A percentile compares a stretch with the other conserved stretches of the same genome.
Evolutionary conservation across 2,113 vertebrate species (phyloP).

Genomic region (Lepus timidus): DNA sequence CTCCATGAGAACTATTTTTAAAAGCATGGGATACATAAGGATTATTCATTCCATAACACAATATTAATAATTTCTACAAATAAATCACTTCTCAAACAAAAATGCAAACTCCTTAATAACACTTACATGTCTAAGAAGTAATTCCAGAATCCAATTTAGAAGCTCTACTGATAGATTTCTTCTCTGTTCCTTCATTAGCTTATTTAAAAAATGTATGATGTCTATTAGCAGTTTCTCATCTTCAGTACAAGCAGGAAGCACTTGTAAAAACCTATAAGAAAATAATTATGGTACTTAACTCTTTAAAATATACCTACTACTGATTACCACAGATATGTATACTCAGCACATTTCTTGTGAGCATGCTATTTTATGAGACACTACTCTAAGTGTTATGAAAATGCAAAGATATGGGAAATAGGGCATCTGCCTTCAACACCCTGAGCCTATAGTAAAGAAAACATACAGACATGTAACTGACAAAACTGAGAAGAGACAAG

Average conservation of each 20-base stretch:
- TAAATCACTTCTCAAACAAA: constrained; percentile 57
- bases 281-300: background rate
- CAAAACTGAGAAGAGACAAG: background rate
- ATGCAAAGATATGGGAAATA: background rate
- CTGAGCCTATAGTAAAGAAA: background rate
- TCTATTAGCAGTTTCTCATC: constrained; percentile 96
- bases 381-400: background rate
- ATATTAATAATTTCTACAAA: constrained; percentile 56
- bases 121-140: constrained; percentile 93
- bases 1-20: background rate
- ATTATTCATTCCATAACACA: background rate
- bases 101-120: constrained; percentile 50
- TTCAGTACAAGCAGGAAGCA: constrained; percentile 93
- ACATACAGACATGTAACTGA: background rate
- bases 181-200: constrained; percentile 89
- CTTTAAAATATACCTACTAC: background rate
- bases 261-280: constrained; percentile 93
- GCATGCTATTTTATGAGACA: background rate
- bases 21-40: background rate
- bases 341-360: background rate
- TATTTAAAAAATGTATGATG: constrained; percentile 94
- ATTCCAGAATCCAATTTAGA: constrained; percentile 94
- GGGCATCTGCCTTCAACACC: background rate
- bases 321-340: background rate
- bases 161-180: constrained; percentile 86